Conservation (phyloP, 1,140 invertebrate species). For the Papilio machaon region DNA sequence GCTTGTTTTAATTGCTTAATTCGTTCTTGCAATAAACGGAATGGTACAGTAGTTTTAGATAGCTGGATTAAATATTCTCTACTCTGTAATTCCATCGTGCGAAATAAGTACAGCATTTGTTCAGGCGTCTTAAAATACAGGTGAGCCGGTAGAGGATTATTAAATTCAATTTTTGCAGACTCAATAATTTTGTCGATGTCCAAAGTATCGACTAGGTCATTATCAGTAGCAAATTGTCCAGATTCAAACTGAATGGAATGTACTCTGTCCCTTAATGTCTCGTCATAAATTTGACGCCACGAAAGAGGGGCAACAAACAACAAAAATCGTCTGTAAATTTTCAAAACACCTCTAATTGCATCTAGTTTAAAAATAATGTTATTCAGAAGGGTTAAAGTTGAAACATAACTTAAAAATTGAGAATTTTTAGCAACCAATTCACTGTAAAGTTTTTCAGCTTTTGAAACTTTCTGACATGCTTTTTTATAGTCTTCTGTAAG, state of each 20-base stretch:
- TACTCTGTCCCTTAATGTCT: constrained; percentile 59
- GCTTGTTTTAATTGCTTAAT: constrained; percentile 73
- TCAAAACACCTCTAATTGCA: constrained; percentile 84
- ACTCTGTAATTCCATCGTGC: constrained; percentile 85
- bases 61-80: constrained; percentile 85
- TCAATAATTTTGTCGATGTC: constrained; percentile 76
- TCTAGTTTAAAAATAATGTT: constrained; percentile 84
- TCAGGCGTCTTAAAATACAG: constrained; percentile 83
- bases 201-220: constrained; percentile 69
- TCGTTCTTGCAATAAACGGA: constrained; percentile 79
- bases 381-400: constrained; percentile 78
- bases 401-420: constrained; percentile 79
- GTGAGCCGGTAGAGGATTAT: constrained; percentile 69
- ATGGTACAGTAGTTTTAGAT: constrained; percentile 83
- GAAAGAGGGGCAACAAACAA: constrained; percentile 84
- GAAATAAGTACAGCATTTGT: constrained; percentile 83
- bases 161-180: constrained; percentile 71
- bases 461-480: constrained; percentile 81
- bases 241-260: constrained; percentile 67
- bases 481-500: constrained; percentile 84
- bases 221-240: constrained; percentile 66
- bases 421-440: constrained; percentile 79
- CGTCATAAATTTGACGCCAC: constrained; percentile 81
- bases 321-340: constrained; percentile 86
- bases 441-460: constrained; percentile 79